Evolutionary conservation across 2,113 vertebrate genomes (phyloP).

Genomic region (Colinus virginianus): DNA sequence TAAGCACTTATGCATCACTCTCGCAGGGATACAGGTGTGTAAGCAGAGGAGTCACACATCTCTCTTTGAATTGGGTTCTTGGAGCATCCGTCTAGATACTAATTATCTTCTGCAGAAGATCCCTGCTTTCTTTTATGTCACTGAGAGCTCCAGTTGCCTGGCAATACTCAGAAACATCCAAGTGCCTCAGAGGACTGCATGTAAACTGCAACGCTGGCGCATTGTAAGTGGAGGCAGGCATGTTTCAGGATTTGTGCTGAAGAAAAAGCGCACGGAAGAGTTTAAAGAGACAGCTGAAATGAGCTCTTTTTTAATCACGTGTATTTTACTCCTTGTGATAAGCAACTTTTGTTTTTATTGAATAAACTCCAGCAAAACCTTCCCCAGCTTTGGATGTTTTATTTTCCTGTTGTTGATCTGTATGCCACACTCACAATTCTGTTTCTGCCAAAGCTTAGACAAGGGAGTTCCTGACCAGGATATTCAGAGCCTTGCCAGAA

Average conservation of each 20-base stretch:
- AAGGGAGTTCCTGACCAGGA: background rate
- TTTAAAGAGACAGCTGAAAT: conserved; percentile 29
- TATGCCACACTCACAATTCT: background rate
- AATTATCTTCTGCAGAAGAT: conserved; percentile 54
- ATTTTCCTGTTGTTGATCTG: background rate
- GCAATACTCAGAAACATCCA: conserved; percentile 37
- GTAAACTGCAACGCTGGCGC: background rate
- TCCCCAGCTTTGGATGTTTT: background rate
- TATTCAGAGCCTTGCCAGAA: background rate
- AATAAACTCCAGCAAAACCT: conserved; percentile 3
- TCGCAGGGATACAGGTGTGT: conserved; percentile 21
- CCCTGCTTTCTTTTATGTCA: conserved; percentile 55
- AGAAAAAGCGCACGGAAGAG: background rate
- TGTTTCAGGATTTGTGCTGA: conserved; percentile 25
- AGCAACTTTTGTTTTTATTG: conserved; percentile 21
- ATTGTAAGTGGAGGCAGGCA: background rate
- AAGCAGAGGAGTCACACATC: conserved; percentile 9
- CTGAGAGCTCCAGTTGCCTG: conserved; percentile 24
- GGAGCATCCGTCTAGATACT: conserved; percentile 47
- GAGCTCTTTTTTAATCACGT: conserved; percentile 21
- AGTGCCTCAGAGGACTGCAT: conserved; percentile 28
- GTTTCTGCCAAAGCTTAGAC: background rate
- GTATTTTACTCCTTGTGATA: conserved; percentile 58
- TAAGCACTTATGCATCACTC: background rate
- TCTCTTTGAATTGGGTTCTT: conserved; percentile 46